phyloP scores from a whole-genome alignment of 2,888 invertebrate species.

The Caenorhabditis zanzibari region DNA sequence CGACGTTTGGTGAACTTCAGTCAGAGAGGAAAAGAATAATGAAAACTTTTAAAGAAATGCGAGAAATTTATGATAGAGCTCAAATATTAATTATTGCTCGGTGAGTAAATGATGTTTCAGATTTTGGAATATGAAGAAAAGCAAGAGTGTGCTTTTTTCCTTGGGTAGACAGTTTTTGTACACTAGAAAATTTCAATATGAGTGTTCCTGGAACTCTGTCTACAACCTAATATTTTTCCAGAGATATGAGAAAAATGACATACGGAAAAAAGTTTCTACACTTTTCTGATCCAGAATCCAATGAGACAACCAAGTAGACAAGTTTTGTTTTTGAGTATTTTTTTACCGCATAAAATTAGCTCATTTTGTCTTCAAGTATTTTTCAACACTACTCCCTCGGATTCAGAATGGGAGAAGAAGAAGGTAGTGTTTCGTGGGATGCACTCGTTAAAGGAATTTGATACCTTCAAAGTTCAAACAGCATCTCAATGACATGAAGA shows the following conservation, averaged over 20 bases:
- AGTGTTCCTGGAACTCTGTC: not conserved
- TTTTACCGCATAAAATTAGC: conserved; percentile 27
- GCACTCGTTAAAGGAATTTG: conserved; percentile 36
- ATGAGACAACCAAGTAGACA: not conserved
- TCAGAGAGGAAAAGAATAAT: not conserved
- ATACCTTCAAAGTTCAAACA: conserved; percentile 49
- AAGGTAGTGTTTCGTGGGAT: conserved; percentile 21
- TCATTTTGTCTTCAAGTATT: conserved; percentile 20
- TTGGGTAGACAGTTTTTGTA: not conserved
- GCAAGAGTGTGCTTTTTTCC: not conserved
- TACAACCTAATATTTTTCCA: not conserved
- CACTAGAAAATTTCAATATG: not conserved
- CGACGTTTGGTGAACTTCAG: conserved; percentile 25
- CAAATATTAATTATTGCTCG: conserved; percentile 8
- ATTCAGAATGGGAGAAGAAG: not conserved
- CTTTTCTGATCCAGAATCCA: not conserved
- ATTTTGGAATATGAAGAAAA: not conserved
- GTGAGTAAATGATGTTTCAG: not conserved
- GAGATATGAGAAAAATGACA: not conserved
- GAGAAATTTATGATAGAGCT: not conserved
- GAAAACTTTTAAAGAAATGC: conserved; percentile 28
- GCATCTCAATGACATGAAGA: conserved; percentile 55
- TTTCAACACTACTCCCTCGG: conserved; percentile 2
- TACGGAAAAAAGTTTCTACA: conserved; percentile 1
- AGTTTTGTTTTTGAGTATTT: conserved; percentile 29